Conservation (phyloP, 1,140 invertebrate genomes). For the Andrena cerasifolii region DNA sequence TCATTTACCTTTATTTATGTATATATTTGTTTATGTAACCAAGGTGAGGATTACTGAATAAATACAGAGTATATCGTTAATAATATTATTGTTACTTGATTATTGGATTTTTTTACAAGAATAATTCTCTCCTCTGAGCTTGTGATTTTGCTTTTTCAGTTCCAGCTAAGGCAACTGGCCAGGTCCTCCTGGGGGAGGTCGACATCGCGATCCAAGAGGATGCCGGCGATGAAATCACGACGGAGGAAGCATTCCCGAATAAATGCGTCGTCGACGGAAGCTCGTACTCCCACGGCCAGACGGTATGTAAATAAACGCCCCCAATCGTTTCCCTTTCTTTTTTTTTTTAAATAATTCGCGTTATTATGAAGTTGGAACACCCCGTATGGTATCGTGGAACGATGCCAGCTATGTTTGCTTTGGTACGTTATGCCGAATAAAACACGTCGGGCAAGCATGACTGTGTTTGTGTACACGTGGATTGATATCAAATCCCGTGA, state of each 20-base stretch:
- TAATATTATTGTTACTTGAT: no score
- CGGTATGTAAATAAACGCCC: slow-evolving; percentile 58
- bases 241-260: slow-evolving; percentile 69
- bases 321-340: not conserved
- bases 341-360: not conserved
- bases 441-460: not conserved
- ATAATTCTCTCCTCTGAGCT: not conserved
- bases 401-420: slow-evolving; percentile 5
- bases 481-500: not conserved
- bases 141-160: slow-evolving; percentile 67
- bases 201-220: slow-evolving; percentile 70
- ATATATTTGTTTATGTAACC: no score
- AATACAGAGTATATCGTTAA: no score
- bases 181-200: slow-evolving; percentile 73
- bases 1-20: no score
- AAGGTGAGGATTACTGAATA: no score
- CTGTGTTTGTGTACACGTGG: not conserved
- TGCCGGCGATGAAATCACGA: slow-evolving; percentile 62
- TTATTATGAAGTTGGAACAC: no score
- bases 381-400: not conserved
- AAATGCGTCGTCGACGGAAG: slow-evolving; percentile 75
- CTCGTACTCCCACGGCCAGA: slow-evolving; percentile 74
- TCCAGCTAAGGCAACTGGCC: slow-evolving; percentile 68
- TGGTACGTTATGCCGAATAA: not conserved
- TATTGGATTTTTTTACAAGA: no score